These are phyloP conservation scores for Alligator mississippiensis DNA, from an alignment of 2,113 vertebrate species.

Conservation along the genomic window DNA sequence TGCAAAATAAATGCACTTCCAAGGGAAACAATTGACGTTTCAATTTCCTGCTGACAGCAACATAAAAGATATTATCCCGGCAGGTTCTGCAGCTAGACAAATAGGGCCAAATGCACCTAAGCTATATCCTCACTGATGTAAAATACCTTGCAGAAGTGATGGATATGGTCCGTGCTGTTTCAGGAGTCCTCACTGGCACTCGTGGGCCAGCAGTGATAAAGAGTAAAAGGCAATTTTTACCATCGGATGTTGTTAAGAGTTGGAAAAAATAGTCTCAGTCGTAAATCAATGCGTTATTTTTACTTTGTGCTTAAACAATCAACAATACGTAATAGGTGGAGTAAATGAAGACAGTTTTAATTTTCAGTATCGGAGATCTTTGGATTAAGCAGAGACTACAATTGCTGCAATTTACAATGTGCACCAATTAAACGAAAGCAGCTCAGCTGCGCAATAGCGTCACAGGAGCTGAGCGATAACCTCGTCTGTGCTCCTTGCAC, in stretches of 20 bases:
- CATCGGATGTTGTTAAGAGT: not conserved
- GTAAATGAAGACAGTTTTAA: not conserved
- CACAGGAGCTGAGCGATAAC: not conserved
- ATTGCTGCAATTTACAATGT: not conserved
- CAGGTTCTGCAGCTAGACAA: constrained; percentile 9
- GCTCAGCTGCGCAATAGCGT: not conserved
- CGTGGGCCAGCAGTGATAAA: not conserved
- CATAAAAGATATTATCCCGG: not conserved
- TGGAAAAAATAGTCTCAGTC: not conserved
- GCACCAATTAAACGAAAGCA: not conserved
- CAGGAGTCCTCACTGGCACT: constrained; percentile 25
- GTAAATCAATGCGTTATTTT: not conserved
- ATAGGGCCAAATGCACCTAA: not conserved
- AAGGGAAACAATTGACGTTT: constrained; percentile 31
- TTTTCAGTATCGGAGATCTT: not conserved
- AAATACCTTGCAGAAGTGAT: not conserved
- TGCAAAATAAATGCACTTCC: constrained; percentile 54
- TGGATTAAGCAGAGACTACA: not conserved
- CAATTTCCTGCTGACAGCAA: constrained; percentile 45
- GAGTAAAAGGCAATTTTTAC: not conserved
- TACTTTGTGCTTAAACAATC: not conserved
- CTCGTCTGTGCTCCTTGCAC: not conserved
- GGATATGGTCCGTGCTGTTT: not conserved
- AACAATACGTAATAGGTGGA: not conserved
- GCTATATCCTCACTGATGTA: not conserved